Percentiles rank a stretch among this genome's conserved stretches.
Conservation (phyloP, 2,888 invertebrate genomes). For the Torymus texanus region DNA sequence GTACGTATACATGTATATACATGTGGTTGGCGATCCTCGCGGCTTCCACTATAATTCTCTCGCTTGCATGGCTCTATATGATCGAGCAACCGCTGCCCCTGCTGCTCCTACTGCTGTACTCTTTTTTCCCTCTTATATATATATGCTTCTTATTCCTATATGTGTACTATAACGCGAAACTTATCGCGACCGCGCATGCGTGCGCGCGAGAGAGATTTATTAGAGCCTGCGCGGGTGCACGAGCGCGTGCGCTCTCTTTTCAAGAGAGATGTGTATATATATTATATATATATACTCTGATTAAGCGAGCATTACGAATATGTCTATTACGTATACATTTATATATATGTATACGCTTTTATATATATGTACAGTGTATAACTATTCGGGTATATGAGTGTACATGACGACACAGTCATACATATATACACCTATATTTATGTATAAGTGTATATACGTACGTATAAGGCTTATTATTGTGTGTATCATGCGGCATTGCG, state of each 20-base stretch:
- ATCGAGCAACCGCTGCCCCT: constrained; percentile 9
- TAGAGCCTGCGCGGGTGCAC: constrained; percentile 20
- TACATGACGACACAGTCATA: not conserved
- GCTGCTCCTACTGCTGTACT: not conserved
- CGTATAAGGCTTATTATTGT: constrained; percentile 8
- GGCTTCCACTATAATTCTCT: constrained; percentile 51
- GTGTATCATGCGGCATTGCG: not conserved
- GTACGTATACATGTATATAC: no score
- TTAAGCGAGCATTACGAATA: constrained; percentile 31
- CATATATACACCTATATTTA: not conserved
- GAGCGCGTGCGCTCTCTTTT: not conserved
- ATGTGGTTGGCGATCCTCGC: constrained; percentile 40
- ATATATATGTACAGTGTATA: no score
- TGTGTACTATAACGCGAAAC: not conserved
- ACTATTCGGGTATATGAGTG: no score
- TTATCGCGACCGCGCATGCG: constrained; percentile 39
- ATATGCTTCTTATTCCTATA: constrained; percentile 5
- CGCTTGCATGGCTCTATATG: constrained; percentile 32
- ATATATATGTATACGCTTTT: no score
- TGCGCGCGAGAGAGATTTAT: constrained; percentile 34
- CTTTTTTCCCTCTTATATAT: not conserved
- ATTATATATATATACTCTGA: no score
- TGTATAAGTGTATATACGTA: not conserved
- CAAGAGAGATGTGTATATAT: not conserved
- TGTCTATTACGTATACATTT: constrained; percentile 8